Conservation (phyloP, 92 coral and sea anemone genomes). For the Phenganax stokvisi region DNA sequence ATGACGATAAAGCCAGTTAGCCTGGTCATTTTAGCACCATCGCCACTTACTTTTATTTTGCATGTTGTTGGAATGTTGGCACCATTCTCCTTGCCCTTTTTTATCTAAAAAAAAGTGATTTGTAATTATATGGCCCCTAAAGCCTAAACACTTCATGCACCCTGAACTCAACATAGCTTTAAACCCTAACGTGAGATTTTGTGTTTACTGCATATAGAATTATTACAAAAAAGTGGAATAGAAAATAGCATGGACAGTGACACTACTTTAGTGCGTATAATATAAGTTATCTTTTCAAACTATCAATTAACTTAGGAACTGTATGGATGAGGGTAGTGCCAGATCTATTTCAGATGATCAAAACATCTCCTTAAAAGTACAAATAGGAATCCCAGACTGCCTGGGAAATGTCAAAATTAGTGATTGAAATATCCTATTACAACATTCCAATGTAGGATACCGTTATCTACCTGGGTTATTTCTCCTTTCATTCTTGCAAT, state of each 20-base stretch:
- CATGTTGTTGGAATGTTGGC: slow-evolving; percentile 15
- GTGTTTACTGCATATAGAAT: slow-evolving; percentile 14
- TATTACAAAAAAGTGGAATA: too few species aligned
- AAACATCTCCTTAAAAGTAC: not conserved
- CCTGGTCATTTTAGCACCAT: slow-evolving; percentile 15
- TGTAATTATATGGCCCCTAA: too few species aligned
- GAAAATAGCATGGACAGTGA: too few species aligned
- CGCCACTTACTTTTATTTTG: slow-evolving; percentile 25
- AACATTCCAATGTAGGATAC: not conserved
- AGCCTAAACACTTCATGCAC: too few species aligned
- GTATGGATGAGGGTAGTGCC: too few species aligned
- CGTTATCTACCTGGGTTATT: slow-evolving; percentile 19
- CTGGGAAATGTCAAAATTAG: not conserved
- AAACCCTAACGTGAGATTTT: too few species aligned
- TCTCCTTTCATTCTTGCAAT: slow-evolving; percentile 12
- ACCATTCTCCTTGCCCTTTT: slow-evolving; percentile 22
- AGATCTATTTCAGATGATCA: slow-evolving; percentile 24
- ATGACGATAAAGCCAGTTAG: slow-evolving; percentile 27
- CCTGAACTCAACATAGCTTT: too few species aligned
- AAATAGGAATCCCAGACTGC: too few species aligned
- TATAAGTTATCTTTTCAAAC: too few species aligned
- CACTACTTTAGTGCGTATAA: too few species aligned
- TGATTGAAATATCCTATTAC: not conserved
- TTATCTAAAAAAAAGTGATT: slow-evolving; percentile 23
- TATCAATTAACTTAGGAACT: too few species aligned